phyloP scores from a whole-genome alignment of 2,888 invertebrate species.

The Linnaemya tessellans region DNA sequence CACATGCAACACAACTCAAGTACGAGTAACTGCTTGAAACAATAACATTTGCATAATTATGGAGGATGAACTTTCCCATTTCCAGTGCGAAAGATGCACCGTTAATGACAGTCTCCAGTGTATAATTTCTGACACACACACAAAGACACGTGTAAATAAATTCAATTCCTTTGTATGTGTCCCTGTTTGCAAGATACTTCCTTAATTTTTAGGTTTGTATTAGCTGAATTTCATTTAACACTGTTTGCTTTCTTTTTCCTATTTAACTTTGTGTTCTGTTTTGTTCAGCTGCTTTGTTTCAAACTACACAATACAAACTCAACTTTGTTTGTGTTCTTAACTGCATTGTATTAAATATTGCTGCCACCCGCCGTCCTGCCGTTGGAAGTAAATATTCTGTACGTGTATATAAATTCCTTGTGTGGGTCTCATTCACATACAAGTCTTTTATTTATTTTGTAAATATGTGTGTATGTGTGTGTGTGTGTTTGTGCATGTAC shows the following conservation, averaged over 20 bases:
- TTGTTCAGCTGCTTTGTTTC: background rate
- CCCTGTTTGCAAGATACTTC: background rate
- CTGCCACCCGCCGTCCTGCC: background rate
- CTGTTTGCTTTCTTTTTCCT: background rate
- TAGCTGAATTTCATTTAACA: conserved; percentile 33
- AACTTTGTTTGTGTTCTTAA: conserved; percentile 15
- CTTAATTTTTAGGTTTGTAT: conserved; percentile 9
- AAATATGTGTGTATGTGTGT: background rate
- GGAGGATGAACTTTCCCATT: too few species aligned
- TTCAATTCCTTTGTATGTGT: background rate
- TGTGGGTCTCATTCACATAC: background rate
- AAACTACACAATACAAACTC: conserved; percentile 13
- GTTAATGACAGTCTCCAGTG: too few species aligned
- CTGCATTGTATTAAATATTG: background rate
- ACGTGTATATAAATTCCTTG: background rate
- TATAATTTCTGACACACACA: background rate
- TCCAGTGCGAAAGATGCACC: too few species aligned
- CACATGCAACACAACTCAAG: too few species aligned
- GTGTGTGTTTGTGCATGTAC: background rate
- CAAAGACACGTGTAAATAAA: background rate
- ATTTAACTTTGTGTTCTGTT: background rate
- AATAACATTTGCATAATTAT: too few species aligned
- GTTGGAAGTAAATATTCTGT: conserved; percentile 27
- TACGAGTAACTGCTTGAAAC: too few species aligned
- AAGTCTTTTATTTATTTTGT: background rate